Base-by-base conservation (phyloP, 2,797 vertebrate species). In the Sebastes nivosus region DNA sequence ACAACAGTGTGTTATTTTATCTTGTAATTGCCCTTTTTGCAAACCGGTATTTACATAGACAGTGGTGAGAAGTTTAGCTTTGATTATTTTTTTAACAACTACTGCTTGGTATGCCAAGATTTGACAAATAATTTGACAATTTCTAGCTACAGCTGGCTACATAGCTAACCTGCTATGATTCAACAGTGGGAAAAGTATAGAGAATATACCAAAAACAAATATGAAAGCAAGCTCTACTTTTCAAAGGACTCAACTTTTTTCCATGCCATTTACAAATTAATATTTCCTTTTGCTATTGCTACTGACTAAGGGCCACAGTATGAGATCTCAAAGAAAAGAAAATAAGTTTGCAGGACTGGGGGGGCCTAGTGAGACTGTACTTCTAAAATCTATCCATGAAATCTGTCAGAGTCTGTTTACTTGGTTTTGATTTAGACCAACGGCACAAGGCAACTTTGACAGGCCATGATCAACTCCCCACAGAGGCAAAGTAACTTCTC, bases 391-490 rank as follows among this genome's bases (percentile, higher is more conserved):
- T 77, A 70, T 76, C 59, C 76, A 55, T 67, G 27, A 77, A 77
- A 80, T 52, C 68, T 81, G 84, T 85, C 81, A 81, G 70, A 77
- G 81, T 75, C 80, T 75, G 75, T 87, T 89, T 86, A 71, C 79
- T 67, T 60, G 30, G 79, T 80, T 83, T 88, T 87, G 85, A 90
- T 89, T 91, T 67, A 81, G 77, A 82, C 79, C 61, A 71, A 60
- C 14, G 18, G 42, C 52, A 70, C 64, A 75, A 72, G 66, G 66
- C 69, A 79, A 80, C 80, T 80, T 66, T 82, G 88, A 82, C 88
- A 80, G 69, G 29, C 59, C 64, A 30, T 42, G 80, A 83, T 83
- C 68, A 71, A 64, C 68, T 81, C 89, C 75, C 83, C 69, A 55
- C 50, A 73, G 85, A 80, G 59, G 74, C 54, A 52, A 66, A 72